These are phyloP conservation scores for Cabera pusaria DNA, from an alignment of 2,888 invertebrate species.

Conservation along the genomic window DNA sequence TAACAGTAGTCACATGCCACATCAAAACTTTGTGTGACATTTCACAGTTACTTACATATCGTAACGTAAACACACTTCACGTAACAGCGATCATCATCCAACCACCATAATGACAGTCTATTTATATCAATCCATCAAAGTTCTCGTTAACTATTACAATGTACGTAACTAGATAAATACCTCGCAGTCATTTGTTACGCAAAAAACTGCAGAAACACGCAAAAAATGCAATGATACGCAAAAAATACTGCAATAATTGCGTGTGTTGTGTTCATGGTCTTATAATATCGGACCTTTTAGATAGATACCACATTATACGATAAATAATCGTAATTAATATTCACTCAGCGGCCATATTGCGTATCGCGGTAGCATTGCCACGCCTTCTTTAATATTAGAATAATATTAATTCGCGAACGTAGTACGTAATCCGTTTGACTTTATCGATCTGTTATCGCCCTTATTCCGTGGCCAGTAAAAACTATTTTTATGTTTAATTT, in stretches of 20 bases:
- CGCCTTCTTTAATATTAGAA: constrained; percentile 61
- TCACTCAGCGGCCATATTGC: constrained; percentile 55
- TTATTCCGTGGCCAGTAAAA: constrained; percentile 23
- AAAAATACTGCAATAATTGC: constrained; percentile 10
- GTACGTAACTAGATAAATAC: too few species aligned
- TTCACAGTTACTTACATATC: too few species aligned
- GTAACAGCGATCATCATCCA: too few species aligned
- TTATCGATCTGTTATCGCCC: constrained; percentile 32
- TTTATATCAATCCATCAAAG: constrained; percentile 8
- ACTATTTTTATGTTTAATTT: background rate
- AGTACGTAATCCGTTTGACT: constrained; percentile 25
- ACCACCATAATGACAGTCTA: constrained; percentile 10
- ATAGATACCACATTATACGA: constrained; percentile 46
- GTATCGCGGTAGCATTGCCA: constrained; percentile 63
- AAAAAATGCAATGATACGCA: constrained; percentile 2
- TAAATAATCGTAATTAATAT: constrained; percentile 64
- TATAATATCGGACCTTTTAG: too few species aligned
- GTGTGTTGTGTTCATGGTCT: too few species aligned
- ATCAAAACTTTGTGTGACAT: too few species aligned
- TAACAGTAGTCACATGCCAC: too few species aligned
- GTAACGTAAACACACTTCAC: too few species aligned
- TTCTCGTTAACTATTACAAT: constrained; percentile 11
- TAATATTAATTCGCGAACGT: constrained; percentile 48
- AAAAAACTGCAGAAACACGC: background rate
- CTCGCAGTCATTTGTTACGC: too few species aligned